These are phyloP conservation scores for Campoletis sonorensis DNA, from an alignment of 1,140 invertebrate genomes.

Conservation along the genomic window DNA sequence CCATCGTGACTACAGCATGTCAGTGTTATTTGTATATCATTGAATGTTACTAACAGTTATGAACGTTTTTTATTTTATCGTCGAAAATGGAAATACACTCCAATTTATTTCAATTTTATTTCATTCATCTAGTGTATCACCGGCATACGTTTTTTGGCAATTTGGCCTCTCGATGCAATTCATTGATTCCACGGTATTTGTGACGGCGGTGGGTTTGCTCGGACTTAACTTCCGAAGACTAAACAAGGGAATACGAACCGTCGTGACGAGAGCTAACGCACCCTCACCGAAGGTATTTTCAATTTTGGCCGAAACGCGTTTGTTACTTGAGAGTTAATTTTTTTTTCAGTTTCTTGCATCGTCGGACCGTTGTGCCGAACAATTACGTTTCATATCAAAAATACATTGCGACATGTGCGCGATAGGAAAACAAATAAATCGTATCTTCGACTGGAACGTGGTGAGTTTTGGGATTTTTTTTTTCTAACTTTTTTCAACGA, in stretches of 20 bases:
- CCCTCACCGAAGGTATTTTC: constrained; percentile 31
- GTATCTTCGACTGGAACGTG: constrained; percentile 37
- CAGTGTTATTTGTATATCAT: neutral
- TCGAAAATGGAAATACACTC: too few relatives aligned
- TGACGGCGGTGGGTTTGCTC: constrained; percentile 37
- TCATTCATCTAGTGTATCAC: neutral
- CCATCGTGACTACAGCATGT: neutral
- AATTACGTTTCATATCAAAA: constrained; percentile 32
- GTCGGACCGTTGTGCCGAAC: constrained; percentile 31
- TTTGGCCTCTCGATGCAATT: constrained; percentile 2
- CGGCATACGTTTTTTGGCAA: neutral
- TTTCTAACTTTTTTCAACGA: neutral
- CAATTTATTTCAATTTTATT: neutral
- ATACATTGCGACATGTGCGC: constrained; percentile 46
- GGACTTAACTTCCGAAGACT: constrained; percentile 22
- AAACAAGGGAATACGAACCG: constrained; percentile 30
- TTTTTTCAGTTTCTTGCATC: constrained; percentile 35
- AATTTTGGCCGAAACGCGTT: neutral
- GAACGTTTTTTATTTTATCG: too few relatives aligned
- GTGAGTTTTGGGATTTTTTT: constrained; percentile 1
- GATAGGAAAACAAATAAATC: constrained; percentile 41
- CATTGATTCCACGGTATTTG: constrained; percentile 35
- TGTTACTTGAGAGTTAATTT: too few relatives aligned
- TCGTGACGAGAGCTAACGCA: constrained; percentile 35
- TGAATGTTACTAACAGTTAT: too few relatives aligned